Evolutionary conservation across 2,888 invertebrate species (phyloP).

Genomic region (Melangyna quadrimaculata): DNA sequence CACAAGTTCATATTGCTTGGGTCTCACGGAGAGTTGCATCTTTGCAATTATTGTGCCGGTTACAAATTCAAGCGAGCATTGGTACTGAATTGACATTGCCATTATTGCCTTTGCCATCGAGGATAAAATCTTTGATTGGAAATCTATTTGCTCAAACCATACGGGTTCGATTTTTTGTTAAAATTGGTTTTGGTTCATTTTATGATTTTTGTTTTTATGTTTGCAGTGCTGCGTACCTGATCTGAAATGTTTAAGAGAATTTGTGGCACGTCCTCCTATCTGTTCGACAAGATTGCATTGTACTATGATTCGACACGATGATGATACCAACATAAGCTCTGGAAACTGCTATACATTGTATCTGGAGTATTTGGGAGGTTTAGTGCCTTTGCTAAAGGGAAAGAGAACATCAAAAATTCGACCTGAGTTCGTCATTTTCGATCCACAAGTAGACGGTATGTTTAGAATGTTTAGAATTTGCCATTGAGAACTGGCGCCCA

Average conservation of each 20-base stretch:
- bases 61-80: conserved; percentile 89
- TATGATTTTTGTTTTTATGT: not conserved
- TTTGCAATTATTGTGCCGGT: conserved; percentile 92
- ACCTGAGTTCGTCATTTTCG: conserved; percentile 98
- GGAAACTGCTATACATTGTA: conserved; percentile 94
- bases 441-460: conserved; percentile 91
- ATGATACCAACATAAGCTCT: conserved; percentile 86
- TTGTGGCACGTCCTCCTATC: conserved; percentile 95
- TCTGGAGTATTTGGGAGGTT: conserved; percentile 96
- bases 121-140: conserved; percentile 91
- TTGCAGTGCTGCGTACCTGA: conserved; percentile 96
- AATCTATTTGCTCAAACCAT: conserved; percentile 96
- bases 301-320: conserved; percentile 97
- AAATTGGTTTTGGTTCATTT: not conserved
- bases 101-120: conserved; percentile 91
- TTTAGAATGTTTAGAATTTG: too few species aligned
- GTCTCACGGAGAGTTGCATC: conserved; percentile 95
- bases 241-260: conserved; percentile 91
- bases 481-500: not conserved
- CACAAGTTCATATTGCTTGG: conserved; percentile 95
- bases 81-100: conserved; percentile 88
- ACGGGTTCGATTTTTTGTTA: conserved; percentile 84
- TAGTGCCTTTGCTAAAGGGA: conserved; percentile 97
- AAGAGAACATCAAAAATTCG: conserved; percentile 97
- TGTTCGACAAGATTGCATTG: conserved; percentile 95